Evolutionary conservation across 2,113 vertebrate species (phyloP), one percentile per base, ranked within the genome.

Genomic region (Sphyrna mokarran): DNA sequence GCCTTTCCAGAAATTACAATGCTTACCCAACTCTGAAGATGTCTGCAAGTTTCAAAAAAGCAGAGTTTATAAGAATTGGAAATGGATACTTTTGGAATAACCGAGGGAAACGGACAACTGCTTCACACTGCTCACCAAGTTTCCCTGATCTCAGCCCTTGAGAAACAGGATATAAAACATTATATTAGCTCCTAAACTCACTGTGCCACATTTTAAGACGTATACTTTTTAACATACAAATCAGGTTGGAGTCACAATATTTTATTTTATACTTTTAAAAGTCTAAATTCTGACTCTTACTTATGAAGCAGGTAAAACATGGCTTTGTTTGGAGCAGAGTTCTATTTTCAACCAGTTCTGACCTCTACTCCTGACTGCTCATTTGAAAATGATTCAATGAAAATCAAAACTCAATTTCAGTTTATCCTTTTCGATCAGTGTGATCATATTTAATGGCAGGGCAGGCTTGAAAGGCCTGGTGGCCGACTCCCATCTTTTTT

Each of bases 31-130:
- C 98, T 96, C 99, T 98, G 97, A 99, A 99, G 69, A 99, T 98
- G 95, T 99, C 99, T 20, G 99, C 99, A 0, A 99, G 97, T 96
- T 99, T 99, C 0, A 99, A 97, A 96, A 99, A 99, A 0, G 99
- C 99, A 2, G 99, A 99, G 95, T 99, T 99, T 96, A 99, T 99
- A 96, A 99, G 98, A 96, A 99, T 99, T 3, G 99, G 99, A 87
- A 99, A 99, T 0, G 99, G 99, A 90, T 99, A 99, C 91, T 99
- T 99, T 97, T 99, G 98, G 96, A 99, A 99, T 54, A 99, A 98
- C 96, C 99, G 98, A 22, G 99, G 99, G 96, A 99, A 99, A 68
- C 99, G 98, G 61, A 99, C 99, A 85, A 99, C 99, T 0, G 99
- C 99, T 96, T 99, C 99, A 96, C 99, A 99, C 96, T 99, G 99